Evolutionary conservation across 2,113 vertebrate genomes (phyloP), one percentile per base, ranked within the genome.

Genomic region (Zosterops lateralis): DNA sequence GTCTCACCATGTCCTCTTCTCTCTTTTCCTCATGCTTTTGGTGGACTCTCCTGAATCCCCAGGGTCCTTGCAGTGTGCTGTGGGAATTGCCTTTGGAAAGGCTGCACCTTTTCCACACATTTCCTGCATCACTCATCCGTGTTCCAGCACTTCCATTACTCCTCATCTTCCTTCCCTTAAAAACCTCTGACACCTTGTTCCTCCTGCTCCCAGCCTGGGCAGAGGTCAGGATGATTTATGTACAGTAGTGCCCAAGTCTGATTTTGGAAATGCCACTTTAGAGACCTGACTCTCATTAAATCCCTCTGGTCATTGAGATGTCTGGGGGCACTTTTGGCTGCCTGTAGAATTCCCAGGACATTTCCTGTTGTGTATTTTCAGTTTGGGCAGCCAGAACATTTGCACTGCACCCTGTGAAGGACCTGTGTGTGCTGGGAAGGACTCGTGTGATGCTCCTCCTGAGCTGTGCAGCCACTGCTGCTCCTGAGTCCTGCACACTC

Each of bases 81-180:
- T 8, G 36, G 20, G 20, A 24, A 22, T 21, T 21, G 42, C 16
- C 48, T 82, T 29, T 42, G 71, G 45, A 32, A 54, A 48, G 67
- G 2, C 48, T 24, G 3, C 7, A 3, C 24, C 7, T 0, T 22
- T 32, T 18, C 7, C 53, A 14, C 1, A 2, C 44, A 12, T 58
- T 54, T 40, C 84, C 80, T 73, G 5, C 58, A 22, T 28, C 51
- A 3, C 45, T 38, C 71, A 2, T 14, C 66, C 6, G 0, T 34
- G 65, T 34, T 50, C 68, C 61, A 58, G 3, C 1, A 19, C 22
- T 78, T 32, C 8, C 28, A 54, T n/a, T 40, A 6, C 10, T 22
- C 38, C 38, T 67, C 50, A 21, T n/a, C 68, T 60, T 22, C 28
- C 31, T 31, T 32, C 36, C 42, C 10, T 58, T 38, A 2, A 31